A percentile compares a stretch with the other conserved stretches of the same genome.
Conservation (phyloP, 2,888 invertebrate species). For the Myopa testacea region DNA sequence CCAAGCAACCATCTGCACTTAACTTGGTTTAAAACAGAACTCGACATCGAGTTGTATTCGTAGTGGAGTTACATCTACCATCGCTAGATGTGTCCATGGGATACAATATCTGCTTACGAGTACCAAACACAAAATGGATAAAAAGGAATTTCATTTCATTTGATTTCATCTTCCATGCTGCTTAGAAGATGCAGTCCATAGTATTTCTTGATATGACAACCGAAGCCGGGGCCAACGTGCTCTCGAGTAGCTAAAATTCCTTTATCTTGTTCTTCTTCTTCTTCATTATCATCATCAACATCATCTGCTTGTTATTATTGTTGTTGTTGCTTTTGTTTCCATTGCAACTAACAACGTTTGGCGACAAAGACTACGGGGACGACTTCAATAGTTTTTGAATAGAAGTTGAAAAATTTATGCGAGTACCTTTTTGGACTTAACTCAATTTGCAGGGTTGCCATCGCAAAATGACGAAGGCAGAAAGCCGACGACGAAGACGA, state of each 20-base stretch:
- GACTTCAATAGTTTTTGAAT: conserved; percentile 31
- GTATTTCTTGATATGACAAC: conserved; percentile 11
- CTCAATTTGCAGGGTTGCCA: conserved; percentile 23
- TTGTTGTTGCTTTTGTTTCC: neutral
- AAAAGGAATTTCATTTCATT: conserved; percentile 10
- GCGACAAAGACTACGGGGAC: neutral
- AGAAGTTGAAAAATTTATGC: conserved; percentile 27
- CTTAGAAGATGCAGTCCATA: neutral
- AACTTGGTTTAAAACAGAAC: neutral
- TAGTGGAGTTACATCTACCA: neutral
- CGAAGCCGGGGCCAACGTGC: neutral
- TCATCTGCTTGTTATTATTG: neutral
- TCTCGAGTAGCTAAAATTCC: conserved; percentile 2
- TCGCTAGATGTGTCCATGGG: neutral
- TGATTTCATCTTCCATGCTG: neutral
- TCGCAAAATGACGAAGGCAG: neutral
- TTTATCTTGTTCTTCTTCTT: conserved; percentile 12
- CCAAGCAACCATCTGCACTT: neutral
- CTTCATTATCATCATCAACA: neutral
- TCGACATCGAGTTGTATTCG: neutral
- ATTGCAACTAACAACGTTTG: neutral
- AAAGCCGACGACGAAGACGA: neutral
- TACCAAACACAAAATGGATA: neutral
- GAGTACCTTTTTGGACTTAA: conserved; percentile 28
- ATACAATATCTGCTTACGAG: conserved; percentile 9